Percentiles rank a stretch among this genome's conserved stretches.
phyloP scores from a whole-genome alignment of 2,888 invertebrate genomes.

The Coronaproctus castanopsis region DNA sequence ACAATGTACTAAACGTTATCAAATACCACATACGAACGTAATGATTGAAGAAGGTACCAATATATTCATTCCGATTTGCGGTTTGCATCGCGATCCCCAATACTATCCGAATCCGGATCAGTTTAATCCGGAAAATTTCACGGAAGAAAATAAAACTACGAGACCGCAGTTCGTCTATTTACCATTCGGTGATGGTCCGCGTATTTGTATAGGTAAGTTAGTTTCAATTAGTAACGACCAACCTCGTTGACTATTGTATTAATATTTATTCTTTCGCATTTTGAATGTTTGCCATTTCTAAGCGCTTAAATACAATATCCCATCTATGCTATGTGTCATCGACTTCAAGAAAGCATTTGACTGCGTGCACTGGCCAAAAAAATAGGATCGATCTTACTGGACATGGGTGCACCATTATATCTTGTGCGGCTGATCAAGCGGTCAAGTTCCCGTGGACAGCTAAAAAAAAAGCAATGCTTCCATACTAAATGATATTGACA shows the following conservation, averaged over 20 bases:
- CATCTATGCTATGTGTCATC: no score
- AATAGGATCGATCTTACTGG: no score
- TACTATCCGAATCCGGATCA: slow-evolving; percentile 34
- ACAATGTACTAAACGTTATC: slow-evolving; percentile 32
- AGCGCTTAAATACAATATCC: no score
- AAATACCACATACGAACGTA: slow-evolving; percentile 31
- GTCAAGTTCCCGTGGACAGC: no score
- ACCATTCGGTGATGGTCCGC: slow-evolving; percentile 28
- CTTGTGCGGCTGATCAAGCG: no score
- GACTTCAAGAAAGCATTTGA: no score
- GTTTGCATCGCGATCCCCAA: slow-evolving; percentile 35
- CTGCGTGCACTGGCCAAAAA: no score
- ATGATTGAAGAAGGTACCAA: slow-evolving; percentile 32
- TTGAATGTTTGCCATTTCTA: no score
- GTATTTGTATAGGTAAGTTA: slow-evolving; percentile 27
- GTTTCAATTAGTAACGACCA: no score
- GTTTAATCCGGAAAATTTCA: slow-evolving; percentile 38
- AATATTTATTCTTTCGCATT: background rate
- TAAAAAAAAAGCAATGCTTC: no score
- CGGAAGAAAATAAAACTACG: slow-evolving; percentile 30
- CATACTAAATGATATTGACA: no score
- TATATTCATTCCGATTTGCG: slow-evolving; percentile 34
- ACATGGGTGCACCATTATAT: no score
- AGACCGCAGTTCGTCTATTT: slow-evolving; percentile 32
- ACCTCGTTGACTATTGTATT: background rate